Conservation (phyloP, 2,888 invertebrate species). For the Mantis religiosa region DNA sequence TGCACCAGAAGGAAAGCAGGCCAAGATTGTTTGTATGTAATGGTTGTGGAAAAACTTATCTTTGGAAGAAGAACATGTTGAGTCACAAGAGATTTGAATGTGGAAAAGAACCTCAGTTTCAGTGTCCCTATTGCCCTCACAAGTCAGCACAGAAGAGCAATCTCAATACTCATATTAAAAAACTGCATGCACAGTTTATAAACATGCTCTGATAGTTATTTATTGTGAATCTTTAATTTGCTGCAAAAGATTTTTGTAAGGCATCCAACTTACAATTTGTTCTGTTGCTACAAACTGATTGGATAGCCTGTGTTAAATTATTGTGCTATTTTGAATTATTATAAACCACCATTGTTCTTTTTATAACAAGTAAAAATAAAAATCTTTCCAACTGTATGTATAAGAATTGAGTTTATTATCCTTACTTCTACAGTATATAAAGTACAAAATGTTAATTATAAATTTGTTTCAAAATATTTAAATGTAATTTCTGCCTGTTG, state of each 20-base stretch:
- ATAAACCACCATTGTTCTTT: no score
- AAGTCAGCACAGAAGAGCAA: conserved; percentile 35
- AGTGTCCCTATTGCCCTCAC: conserved; percentile 37
- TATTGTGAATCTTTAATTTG: background rate
- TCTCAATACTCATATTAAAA: conserved; percentile 32
- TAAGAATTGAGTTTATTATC: no score
- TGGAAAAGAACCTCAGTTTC: conserved; percentile 37
- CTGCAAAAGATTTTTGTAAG: background rate
- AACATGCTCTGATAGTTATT: background rate
- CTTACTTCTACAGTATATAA: no score
- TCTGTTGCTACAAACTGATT: background rate
- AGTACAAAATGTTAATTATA: no score
- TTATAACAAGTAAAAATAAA: no score
- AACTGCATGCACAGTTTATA: conserved; percentile 10
- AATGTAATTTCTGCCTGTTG: no score
- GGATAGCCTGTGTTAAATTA: no score
- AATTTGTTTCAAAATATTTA: no score
- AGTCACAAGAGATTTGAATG: conserved; percentile 35
- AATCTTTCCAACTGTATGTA: no score
- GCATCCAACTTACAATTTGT: no score
- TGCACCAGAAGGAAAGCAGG: background rate
- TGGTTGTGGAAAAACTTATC: conserved; percentile 31
- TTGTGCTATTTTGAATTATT: no score
- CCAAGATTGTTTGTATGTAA: background rate
- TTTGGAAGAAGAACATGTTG: conserved; percentile 29